A percentile compares a stretch with the other conserved stretches of the same genome.
phyloP scores from a whole-genome alignment of 2,888 invertebrate genomes.

The Camptogramma bilineatum region DNA sequence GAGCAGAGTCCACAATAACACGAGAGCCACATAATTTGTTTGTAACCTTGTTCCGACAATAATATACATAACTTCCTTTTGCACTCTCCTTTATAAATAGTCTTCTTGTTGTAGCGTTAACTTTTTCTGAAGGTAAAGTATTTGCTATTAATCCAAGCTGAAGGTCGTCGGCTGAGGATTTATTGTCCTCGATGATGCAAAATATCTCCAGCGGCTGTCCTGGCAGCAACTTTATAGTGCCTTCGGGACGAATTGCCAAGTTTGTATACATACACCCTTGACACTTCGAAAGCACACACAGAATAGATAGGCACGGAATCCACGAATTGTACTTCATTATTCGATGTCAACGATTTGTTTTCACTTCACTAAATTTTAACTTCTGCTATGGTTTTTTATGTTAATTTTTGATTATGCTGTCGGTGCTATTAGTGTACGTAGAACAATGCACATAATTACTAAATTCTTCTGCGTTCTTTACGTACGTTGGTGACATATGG shows the following conservation, averaged over 20 bases:
- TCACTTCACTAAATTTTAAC: too few species aligned
- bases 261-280: too few species aligned
- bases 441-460: too few species aligned
- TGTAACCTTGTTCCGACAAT: conserved; percentile 75
- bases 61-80: conserved; percentile 80
- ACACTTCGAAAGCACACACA: too few species aligned
- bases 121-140: conserved; percentile 66
- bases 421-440: too few species aligned
- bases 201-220: conserved; percentile 87
- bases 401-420: too few species aligned
- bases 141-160: conserved; percentile 63
- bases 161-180: conserved; percentile 67
- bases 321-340: too few species aligned
- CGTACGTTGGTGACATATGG: too few species aligned
- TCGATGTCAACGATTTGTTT: too few species aligned
- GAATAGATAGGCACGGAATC: too few species aligned
- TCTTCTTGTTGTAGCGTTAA: conserved; percentile 87
- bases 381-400: too few species aligned
- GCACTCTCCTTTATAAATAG: conserved; percentile 83
- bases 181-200: conserved; percentile 79
- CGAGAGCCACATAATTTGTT: conserved; percentile 59
- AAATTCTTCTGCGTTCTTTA: too few species aligned
- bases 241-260: background rate
- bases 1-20: conserved; percentile 81
- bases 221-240: conserved; percentile 5